These are phyloP conservation scores for Turnix velox DNA, from an alignment of 2,113 vertebrate species.

Conservation along the genomic window DNA sequence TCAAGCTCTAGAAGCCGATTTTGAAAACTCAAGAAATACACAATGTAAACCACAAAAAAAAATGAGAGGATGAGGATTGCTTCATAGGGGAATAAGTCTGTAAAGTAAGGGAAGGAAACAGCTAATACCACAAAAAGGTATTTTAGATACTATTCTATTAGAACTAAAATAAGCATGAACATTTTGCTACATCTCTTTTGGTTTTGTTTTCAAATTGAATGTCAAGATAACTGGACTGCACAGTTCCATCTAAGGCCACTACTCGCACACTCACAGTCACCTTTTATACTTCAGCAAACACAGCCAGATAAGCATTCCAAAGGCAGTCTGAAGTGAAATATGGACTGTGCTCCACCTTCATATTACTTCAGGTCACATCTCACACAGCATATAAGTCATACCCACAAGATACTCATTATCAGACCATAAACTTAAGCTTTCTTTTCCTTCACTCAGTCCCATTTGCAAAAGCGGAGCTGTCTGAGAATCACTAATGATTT, in stretches of 20 bases:
- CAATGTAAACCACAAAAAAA: background rate
- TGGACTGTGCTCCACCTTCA: background rate
- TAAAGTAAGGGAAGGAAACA: background rate
- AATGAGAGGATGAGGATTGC: background rate
- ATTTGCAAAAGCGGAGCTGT: background rate
- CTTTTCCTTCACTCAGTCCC: background rate
- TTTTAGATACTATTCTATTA: background rate
- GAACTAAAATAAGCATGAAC: background rate
- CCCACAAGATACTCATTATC: background rate
- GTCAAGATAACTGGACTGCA: background rate
- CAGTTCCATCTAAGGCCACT: background rate
- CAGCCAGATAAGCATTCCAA: background rate
- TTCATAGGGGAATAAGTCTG: background rate
- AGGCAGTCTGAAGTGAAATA: background rate
- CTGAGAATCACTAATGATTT: background rate
- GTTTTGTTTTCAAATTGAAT: background rate
- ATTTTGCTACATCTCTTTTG: background rate
- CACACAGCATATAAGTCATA: background rate
- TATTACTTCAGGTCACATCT: background rate
- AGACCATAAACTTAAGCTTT: background rate
- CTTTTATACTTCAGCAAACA: background rate
- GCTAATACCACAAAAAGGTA: background rate
- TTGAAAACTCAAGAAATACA: background rate
- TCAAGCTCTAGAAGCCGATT: fast-evolving
- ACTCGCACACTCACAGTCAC: background rate